Conservation (phyloP, 2,888 invertebrate genomes). For the Perizoma flavofasciatum region DNA sequence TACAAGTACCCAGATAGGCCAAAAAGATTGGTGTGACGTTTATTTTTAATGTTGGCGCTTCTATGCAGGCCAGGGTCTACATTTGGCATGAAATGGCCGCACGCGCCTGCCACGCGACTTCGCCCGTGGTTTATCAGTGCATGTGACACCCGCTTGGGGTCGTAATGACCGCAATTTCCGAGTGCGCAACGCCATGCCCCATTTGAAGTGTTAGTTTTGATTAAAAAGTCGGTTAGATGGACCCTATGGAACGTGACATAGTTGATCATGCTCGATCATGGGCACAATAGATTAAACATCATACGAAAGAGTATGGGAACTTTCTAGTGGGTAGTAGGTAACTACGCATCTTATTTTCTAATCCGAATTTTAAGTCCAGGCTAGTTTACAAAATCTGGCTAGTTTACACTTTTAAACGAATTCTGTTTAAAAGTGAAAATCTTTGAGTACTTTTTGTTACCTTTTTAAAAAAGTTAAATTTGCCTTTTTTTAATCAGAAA, state of each 20-base stretch:
- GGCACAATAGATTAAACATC: slow-evolving; percentile 18
- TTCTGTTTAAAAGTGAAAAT: too few species aligned
- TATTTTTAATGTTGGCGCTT: not conserved
- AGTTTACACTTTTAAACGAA: too few species aligned
- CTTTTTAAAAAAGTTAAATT: too few species aligned
- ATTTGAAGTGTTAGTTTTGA: slow-evolving; percentile 36
- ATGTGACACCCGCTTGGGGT: slow-evolving; percentile 56
- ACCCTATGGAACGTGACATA: slow-evolving; percentile 1
- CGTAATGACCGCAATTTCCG: slow-evolving; percentile 55
- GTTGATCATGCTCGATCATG: slow-evolving; percentile 20
- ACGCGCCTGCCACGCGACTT: slow-evolving; percentile 70
- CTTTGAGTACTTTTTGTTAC: too few species aligned
- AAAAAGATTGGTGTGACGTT: not conserved
- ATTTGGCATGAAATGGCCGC: slow-evolving; percentile 50
- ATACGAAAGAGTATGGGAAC: not conserved
- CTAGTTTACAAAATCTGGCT: too few species aligned
- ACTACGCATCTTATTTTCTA: too few species aligned
- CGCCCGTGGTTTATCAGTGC: slow-evolving; percentile 57
- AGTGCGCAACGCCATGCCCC: slow-evolving; percentile 46
- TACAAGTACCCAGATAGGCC: not conserved
- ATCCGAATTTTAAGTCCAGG: too few species aligned
- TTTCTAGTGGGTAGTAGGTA: too few species aligned
- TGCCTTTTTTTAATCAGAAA: too few species aligned
- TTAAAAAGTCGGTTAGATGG: slow-evolving; percentile 20
- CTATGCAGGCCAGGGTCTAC: too few species aligned